Base-by-base conservation (phyloP, 2,113 vertebrate species). In the Dendrocopos noguchii region DNA sequence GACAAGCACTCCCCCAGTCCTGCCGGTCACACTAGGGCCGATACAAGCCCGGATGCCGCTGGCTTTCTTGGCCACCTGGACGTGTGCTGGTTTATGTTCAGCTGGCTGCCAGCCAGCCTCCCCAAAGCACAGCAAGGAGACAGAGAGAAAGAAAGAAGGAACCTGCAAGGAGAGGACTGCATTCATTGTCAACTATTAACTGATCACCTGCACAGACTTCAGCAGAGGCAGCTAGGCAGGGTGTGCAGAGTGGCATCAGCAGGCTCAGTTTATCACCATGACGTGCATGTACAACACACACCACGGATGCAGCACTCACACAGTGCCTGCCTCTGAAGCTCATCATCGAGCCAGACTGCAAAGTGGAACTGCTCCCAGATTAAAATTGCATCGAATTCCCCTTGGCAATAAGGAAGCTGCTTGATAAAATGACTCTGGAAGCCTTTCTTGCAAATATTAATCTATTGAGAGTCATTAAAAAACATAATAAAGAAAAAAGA, bases 341-440 rank as follows among this genome's bases (percentile, higher is more conserved):
- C n/a, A 21, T 11, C 39, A 5, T 15, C 55, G 63, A 31, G 36
- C 47, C 17, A 52, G 24, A 46, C 39, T 50, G 27, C 64, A 18
- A 64, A 60, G 57, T 34, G 28, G 27, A 87, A 20, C 15, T 25
- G 31, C 25, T 80, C 60, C 67, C 87, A 87, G 4, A 64, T 67
- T 47, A 52, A 80, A 94, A 73, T 9, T 18, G 44, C 64, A 28
- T 1, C 21, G 67, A 29, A 85, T 89, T 90, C 87, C 72, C 89
- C 60, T 13, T 4, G 46, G 61, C 60, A 59, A 52, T 56, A 60
- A n/a, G 31, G 84, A 73, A 87, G 36, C 21, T 78, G 34, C 42
- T 91, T 29, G 64, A 80, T 74, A 87, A 92, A 96, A 88, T 74
- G 44, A 85, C 68, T 92, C 77, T 79, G 77, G 53, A 80, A 87